Evolutionary conservation across 1,140 invertebrate genomes (phyloP), one percentile per base, ranked within the genome.

Genomic region (Propsilocerus akamusi): DNA sequence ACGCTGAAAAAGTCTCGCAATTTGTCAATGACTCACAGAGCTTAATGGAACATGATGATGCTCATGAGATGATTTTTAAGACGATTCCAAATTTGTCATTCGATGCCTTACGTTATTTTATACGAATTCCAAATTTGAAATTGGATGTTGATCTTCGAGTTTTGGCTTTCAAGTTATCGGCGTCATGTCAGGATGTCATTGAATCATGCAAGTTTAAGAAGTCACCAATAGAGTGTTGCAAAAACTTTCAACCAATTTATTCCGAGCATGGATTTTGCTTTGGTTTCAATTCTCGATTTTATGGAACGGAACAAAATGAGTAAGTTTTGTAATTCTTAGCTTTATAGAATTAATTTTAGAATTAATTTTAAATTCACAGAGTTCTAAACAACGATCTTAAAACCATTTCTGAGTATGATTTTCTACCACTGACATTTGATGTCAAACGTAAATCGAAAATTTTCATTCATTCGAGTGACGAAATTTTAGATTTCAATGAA

Each of bases 221-320:
- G 22, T 71, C 76, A 51, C 61, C 68, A 0, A 72, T 74, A 49
- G 68, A 74, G 50, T 79, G 77, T 53, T 78, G 75, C 50, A 65
- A 68, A 17, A 61, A 73, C 32, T 74, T 82, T 28, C 64, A 71
- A 30, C 74, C 76, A 4, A 68, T 79, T 14, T 76, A 79, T 53
- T 81, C 79, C 5, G 80, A 83, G 61, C 73, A 73, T 59, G 80
- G 80, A 7, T 77, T 78, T 56, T 81, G 80, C 57, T 80, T 78
- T 52, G 71, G 71, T 23, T 82, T 81, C 57, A 83, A 82, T 59
- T 75, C 77, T 2, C 59, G 68, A 50, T 74, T 72, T 52, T 65
- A 68, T 46, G 64, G 61, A 5, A 51, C 52, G 3, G 52, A 54
- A 4, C 54, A 52, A 3, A 58, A 57, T 14, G 61, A 65, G 63